phyloP scores from a whole-genome alignment of 2,888 invertebrate species.

The Coelogynopora nodosa region DNA sequence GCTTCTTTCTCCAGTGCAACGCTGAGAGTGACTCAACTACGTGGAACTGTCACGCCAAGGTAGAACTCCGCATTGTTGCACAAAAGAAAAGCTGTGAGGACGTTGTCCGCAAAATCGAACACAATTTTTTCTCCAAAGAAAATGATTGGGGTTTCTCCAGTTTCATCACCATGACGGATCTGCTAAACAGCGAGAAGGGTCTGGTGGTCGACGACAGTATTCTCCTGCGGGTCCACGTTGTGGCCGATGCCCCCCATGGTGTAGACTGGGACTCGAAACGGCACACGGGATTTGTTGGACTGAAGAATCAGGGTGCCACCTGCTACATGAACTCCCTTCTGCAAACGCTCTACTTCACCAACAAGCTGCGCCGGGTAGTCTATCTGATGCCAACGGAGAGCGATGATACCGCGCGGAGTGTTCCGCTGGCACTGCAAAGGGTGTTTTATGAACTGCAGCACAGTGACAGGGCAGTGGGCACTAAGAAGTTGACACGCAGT shows the following conservation, averaged over 20 bases:
- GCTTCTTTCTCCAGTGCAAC: constrained; percentile 80
- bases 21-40: constrained; percentile 91
- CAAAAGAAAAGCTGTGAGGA: constrained; percentile 64
- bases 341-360: constrained; percentile 95
- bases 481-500: constrained; percentile 95
- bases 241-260: constrained; percentile 67
- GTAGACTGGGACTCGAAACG: constrained; percentile 95
- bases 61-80: constrained; percentile 82
- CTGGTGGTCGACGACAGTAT: constrained; percentile 62
- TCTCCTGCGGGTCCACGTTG: constrained; percentile 72
- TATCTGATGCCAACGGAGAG: constrained; percentile 99
- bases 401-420: constrained; percentile 88
- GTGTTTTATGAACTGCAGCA: constrained; percentile 97
- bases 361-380: constrained; percentile 77
- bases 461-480: constrained; percentile 94
- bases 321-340: constrained; percentile 99
- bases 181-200: constrained; percentile 83
- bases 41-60: constrained; percentile 95
- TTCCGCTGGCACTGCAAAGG: constrained; percentile 89
- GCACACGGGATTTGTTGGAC: constrained; percentile 80
- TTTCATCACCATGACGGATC: constrained; percentile 86
- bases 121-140: constrained; percentile 88
- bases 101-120: constrained; percentile 69
- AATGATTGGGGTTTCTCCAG: constrained; percentile 91
- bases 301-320: constrained; percentile 98